phyloP scores from a whole-genome alignment of 2,888 invertebrate genomes.

The Minunthozetes semirufus region DNA sequence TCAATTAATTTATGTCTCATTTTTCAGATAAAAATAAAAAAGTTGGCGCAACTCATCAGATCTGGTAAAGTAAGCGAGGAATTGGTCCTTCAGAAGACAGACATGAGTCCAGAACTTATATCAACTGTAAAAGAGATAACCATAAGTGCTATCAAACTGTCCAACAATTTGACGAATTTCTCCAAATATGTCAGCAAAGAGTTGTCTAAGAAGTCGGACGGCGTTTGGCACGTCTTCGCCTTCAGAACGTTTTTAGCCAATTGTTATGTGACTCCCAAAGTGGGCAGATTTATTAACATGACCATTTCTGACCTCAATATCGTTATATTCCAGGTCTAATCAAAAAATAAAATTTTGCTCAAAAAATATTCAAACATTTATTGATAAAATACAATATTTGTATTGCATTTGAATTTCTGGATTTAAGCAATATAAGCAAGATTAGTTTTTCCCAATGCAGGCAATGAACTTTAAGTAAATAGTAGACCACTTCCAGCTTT shows the following conservation, averaged over 20 bases:
- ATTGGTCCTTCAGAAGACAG: neutral
- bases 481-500: too few relatives aligned
- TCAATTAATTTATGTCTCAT: neutral
- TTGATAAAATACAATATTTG: neutral
- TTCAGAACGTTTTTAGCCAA: constrained; percentile 23
- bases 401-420: too few relatives aligned
- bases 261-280: constrained; percentile 8
- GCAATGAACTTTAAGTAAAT: too few relatives aligned
- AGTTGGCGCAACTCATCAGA: neutral
- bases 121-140: neutral
- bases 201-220: neutral
- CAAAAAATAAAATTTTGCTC: neutral
- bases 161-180: constrained; percentile 7
- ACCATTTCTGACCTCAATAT: constrained; percentile 17
- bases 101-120: neutral
- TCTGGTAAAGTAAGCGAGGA: constrained; percentile 1
- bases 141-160: neutral
- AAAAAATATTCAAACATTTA: neutral
- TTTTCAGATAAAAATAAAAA: constrained; percentile 15
- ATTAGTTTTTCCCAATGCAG: too few relatives aligned
- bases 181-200: neutral
- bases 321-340: constrained; percentile 17
- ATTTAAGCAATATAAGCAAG: too few relatives aligned
- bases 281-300: neutral
- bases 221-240: constrained; percentile 8